phyloP scores from a whole-genome alignment of 2,113 vertebrate genomes.

The Sisor rabdophorus region DNA sequence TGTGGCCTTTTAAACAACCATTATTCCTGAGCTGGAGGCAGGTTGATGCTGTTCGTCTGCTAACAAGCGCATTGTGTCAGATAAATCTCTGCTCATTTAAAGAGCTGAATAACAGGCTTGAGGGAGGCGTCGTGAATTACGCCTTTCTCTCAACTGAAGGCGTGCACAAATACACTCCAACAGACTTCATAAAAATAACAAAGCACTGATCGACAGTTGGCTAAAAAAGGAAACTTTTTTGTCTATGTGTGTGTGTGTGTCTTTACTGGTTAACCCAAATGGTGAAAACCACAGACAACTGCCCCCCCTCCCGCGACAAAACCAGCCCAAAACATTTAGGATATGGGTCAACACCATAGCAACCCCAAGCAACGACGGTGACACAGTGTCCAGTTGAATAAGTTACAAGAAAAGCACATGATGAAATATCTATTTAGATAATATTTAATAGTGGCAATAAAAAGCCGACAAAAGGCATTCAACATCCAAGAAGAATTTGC shows the following conservation, averaged over 20 bases:
- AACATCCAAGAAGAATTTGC: neutral
- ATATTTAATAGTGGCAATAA: too few species aligned
- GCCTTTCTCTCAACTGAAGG: constrained; percentile 25
- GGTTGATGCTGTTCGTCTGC: constrained; percentile 27
- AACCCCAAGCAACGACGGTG: constrained; percentile 46
- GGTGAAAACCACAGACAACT: constrained; percentile 10
- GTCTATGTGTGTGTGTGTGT: neutral
- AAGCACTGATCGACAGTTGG: constrained; percentile 33
- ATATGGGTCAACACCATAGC: constrained; percentile 51
- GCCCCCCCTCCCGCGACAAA: too few species aligned
- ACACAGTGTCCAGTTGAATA: constrained; percentile 32
- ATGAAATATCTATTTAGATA: neutral
- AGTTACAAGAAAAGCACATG: neutral
- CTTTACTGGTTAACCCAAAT: constrained; percentile 23
- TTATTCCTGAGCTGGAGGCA: constrained; percentile 34
- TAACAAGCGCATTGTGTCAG: constrained; percentile 45
- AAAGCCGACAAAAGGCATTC: neutral
- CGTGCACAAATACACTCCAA: constrained; percentile 31
- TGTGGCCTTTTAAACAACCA: constrained; percentile 32
- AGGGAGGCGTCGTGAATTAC: constrained; percentile 38
- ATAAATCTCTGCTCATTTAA: constrained; percentile 42
- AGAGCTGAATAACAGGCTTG: constrained; percentile 30
- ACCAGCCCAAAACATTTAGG: constrained; percentile 35
- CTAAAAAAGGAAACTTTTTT: constrained; percentile 35
- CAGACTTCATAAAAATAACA: constrained; percentile 42